Evolutionary conservation across 2,888 invertebrate genomes (phyloP).

Genomic region (Rhagonycha lutea): DNA sequence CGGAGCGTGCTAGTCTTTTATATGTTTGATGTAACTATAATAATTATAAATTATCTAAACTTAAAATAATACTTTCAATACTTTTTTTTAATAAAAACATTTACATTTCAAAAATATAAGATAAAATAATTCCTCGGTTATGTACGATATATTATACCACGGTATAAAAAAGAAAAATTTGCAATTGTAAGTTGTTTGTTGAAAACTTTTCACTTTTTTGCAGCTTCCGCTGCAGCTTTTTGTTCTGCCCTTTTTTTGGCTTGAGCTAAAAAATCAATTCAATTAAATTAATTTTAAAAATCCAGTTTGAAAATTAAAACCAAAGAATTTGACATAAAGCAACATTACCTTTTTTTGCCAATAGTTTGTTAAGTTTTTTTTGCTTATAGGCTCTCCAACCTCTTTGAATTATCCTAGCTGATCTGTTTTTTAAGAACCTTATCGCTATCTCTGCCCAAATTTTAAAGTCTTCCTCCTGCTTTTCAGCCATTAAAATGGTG

Average conservation of each 20-base stretch:
- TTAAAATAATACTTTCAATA: neutral
- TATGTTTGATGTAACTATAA: too few species aligned
- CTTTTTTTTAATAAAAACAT: too few species aligned
- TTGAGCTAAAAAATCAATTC: neutral
- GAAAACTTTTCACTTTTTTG: neutral
- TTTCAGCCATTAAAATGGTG: slow-evolving; percentile 61
- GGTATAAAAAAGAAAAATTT: too few species aligned
- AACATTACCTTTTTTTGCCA: slow-evolving; percentile 34
- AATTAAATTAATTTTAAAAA: neutral
- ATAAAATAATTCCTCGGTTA: too few species aligned
- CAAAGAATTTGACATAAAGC: neutral
- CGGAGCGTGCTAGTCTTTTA: too few species aligned
- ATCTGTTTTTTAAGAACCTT: slow-evolving; percentile 38
- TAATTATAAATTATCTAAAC: too few species aligned
- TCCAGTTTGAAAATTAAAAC: neutral
- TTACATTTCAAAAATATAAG: too few species aligned
- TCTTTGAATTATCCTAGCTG: slow-evolving; percentile 52
- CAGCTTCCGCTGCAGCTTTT: neutral
- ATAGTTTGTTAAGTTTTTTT: slow-evolving; percentile 31
- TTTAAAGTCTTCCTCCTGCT: slow-evolving; percentile 60
- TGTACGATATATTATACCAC: too few species aligned
- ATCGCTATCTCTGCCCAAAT: slow-evolving; percentile 58
- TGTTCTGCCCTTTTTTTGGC: neutral
- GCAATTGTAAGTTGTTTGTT: neutral
- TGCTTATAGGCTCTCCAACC: slow-evolving; percentile 42